Conservation (phyloP, 2,113 vertebrate species). For the Pangasianodon hypophthalmus region DNA sequence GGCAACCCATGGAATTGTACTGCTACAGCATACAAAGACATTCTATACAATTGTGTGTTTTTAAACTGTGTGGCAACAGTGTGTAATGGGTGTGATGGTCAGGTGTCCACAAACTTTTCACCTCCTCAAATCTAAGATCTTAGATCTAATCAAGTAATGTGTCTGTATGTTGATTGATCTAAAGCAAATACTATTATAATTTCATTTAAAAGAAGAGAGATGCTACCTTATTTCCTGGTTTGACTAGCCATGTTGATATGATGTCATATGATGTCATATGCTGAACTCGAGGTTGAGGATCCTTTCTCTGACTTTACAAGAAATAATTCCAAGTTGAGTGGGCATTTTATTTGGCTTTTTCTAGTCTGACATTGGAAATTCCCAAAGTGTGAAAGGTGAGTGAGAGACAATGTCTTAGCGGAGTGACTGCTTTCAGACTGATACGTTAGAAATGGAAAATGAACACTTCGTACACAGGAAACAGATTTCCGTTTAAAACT, state of each 20-base stretch:
- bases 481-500: neutral
- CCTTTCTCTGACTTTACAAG: neutral
- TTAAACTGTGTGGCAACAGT: neutral
- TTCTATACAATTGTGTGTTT: neutral
- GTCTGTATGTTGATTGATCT: neutral
- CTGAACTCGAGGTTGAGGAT: neutral
- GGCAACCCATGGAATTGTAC: neutral
- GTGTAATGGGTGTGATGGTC: neutral
- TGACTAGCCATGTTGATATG: neutral
- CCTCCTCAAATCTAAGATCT: no score
- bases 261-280: neutral
- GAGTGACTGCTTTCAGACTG: neutral
- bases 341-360: neutral
- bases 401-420: neutral
- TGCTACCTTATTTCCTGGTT: neutral
- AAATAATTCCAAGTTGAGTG: neutral
- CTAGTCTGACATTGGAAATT: neutral
- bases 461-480: neutral
- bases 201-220: neutral
- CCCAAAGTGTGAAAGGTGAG: neutral
- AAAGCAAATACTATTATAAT: neutral
- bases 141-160: neutral
- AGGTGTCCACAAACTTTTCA: neutral
- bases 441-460: neutral
- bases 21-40: neutral